Conservation (phyloP, 2,888 invertebrate genomes). For the Lycocerus yunnanus region DNA sequence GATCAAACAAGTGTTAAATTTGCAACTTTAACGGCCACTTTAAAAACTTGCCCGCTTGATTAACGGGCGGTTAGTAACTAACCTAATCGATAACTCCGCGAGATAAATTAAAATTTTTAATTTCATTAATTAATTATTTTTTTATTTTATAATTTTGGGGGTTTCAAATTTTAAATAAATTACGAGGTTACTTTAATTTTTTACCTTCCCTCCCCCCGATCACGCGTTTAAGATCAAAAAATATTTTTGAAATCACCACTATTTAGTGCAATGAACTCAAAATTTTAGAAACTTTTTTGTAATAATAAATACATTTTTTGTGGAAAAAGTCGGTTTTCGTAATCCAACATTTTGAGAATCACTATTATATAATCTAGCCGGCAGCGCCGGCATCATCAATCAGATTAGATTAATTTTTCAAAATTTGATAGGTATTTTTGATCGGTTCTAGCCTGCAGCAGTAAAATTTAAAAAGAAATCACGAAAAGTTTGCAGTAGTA, state of each 20-base stretch:
- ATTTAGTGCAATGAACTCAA: background rate
- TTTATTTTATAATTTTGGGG: background rate
- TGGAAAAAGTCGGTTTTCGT: background rate
- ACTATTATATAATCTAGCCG: background rate
- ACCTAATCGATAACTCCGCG: background rate
- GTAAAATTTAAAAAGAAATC: too few relatives aligned
- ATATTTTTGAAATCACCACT: too few relatives aligned
- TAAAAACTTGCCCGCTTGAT: background rate
- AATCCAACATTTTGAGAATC: background rate
- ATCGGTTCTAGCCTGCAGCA: too few relatives aligned
- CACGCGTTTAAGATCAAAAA: too few relatives aligned
- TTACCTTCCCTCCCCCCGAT: too few relatives aligned
- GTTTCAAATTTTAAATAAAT: background rate
- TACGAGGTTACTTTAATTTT: too few relatives aligned
- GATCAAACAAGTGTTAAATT: background rate
- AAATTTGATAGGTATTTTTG: background rate
- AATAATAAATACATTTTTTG: background rate
- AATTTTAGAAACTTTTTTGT: background rate
- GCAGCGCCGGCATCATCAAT: background rate
- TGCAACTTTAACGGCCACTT: background rate
- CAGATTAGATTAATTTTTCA: background rate
- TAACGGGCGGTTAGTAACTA: background rate
- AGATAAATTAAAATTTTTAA: background rate
- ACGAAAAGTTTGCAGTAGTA: too few relatives aligned
- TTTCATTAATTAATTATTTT: background rate